Percentiles rank a stretch among this genome's conserved stretches.
Conservation (phyloP, 30 jellyfish, hydroid and myxozoan genomes). For the Haliclystus octoradiatus region DNA sequence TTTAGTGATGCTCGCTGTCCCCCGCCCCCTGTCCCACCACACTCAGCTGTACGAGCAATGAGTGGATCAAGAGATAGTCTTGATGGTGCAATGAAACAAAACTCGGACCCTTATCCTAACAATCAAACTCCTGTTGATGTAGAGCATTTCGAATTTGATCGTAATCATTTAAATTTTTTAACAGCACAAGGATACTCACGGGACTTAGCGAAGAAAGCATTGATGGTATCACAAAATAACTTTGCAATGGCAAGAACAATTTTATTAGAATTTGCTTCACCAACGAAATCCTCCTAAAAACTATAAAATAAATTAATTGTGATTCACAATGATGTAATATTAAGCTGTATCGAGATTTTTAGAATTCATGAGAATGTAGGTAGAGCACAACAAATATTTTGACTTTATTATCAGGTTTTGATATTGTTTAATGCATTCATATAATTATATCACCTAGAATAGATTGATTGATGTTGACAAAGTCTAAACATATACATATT, state of each 20-base stretch:
- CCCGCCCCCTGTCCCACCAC: conserved; percentile 3
- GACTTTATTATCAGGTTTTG: no score
- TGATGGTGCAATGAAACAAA: conserved; percentile 21
- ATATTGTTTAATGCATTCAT: no score
- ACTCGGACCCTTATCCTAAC: neutral
- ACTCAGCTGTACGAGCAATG: neutral
- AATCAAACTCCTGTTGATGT: neutral
- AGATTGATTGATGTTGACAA: no score
- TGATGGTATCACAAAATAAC: conserved; percentile 67
- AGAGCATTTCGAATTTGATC: conserved; percentile 14
- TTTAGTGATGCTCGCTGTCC: no score
- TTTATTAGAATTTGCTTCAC: conserved; percentile 67
- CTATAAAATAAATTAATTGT: no score
- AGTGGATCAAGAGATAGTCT: neutral
- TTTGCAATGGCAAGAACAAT: conserved; percentile 78
- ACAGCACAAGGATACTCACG: conserved; percentile 89
- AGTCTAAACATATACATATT: no score
- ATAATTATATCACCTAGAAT: no score
- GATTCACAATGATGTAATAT: no score
- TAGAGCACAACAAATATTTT: no score
- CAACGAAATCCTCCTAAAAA: no score
- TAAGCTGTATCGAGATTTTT: no score
- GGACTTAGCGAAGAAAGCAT: conserved; percentile 62
- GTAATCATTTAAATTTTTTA: conserved; percentile 33
- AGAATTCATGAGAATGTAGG: no score